Conservation (phyloP, 2,888 invertebrate genomes). For the Epirrhoe alternata region DNA sequence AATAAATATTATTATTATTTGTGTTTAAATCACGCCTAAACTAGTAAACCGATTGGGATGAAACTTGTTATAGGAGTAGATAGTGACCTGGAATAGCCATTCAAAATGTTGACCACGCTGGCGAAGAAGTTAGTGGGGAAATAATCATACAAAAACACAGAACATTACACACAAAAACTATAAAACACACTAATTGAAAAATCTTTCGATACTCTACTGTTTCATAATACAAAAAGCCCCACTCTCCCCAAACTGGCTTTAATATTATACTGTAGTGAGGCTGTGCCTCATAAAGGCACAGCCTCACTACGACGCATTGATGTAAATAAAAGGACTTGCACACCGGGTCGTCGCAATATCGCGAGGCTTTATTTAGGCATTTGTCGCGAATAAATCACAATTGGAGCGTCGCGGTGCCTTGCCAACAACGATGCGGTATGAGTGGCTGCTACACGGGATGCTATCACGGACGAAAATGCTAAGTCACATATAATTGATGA, state of each 20-base stretch:
- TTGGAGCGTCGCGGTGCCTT: conserved; percentile 71
- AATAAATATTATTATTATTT: too few species aligned
- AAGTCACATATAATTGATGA: not conserved
- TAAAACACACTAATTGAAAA: too few species aligned
- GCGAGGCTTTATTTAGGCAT: conserved; percentile 74
- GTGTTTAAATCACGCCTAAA: too few species aligned
- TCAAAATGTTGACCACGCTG: too few species aligned
- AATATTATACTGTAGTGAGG: too few species aligned
- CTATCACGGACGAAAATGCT: conserved; percentile 10
- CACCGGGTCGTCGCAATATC: conserved; percentile 46
- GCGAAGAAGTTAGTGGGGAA: too few species aligned
- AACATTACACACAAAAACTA: too few species aligned
- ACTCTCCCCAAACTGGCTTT: conserved; percentile 17
- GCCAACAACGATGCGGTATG: conserved; percentile 55
- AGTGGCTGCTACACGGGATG: conserved; percentile 18
- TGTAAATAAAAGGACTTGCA: conserved; percentile 39
- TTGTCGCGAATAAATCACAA: conserved; percentile 81
- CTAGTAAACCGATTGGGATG: too few species aligned
- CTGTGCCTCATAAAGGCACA: conserved; percentile 33
- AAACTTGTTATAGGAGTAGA: too few species aligned
- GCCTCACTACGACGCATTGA: conserved; percentile 31
- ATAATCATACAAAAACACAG: too few species aligned
- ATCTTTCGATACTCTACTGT: too few species aligned
- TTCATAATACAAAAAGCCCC: not conserved
- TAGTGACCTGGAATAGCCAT: too few species aligned